Evolutionary conservation across 2,888 invertebrate species (phyloP).

Genomic region (Blera fallax): DNA sequence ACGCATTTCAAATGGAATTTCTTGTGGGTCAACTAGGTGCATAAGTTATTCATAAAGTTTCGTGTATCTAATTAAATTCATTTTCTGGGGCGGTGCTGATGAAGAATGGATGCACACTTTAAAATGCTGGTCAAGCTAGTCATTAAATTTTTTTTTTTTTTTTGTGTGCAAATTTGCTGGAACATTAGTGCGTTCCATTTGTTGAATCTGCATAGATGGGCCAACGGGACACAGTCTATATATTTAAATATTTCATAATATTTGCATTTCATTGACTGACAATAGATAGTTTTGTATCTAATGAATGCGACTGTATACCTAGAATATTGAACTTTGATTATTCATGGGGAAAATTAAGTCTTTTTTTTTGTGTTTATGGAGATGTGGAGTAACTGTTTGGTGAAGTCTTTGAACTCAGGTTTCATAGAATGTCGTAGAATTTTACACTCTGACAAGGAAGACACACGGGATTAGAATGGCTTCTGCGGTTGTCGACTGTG

Average conservation of each 20-base stretch:
- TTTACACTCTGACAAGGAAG: background rate
- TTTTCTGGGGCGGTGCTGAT: background rate
- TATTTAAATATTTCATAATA: background rate
- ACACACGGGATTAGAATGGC: background rate
- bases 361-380: slow-evolving; percentile 1
- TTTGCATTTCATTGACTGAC: background rate
- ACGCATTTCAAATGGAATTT: background rate
- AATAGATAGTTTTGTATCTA: background rate
- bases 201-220: background rate
- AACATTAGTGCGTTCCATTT: slow-evolving; percentile 1
- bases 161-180: background rate
- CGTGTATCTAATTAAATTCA: background rate
- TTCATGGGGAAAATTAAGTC: background rate
- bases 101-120: background rate
- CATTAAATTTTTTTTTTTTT: background rate
- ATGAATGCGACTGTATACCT: background rate
- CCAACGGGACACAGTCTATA: background rate
- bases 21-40: background rate
- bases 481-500: background rate
- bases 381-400: background rate
- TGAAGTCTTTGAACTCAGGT: background rate
- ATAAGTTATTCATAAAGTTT: slow-evolving; percentile 4
- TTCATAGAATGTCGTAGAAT: background rate
- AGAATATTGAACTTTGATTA: background rate
- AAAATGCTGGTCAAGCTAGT: background rate